These are phyloP conservation scores for Rhineura floridana DNA, from an alignment of 2,113 vertebrate species.

Conservation along the genomic window DNA sequence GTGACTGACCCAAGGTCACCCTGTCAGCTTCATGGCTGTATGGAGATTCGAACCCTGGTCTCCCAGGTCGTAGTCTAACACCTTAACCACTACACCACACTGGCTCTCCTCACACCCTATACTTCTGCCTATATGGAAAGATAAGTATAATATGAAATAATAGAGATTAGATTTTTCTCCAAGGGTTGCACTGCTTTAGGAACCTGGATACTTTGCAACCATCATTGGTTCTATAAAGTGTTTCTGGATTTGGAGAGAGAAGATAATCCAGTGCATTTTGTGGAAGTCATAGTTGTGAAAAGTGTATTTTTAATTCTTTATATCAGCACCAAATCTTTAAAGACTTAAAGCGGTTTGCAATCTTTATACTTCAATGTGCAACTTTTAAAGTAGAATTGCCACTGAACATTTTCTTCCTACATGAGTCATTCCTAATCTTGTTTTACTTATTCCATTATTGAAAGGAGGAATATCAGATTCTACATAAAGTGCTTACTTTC, in stretches of 20 bases:
- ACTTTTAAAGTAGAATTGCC: not conserved
- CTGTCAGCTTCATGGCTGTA: no score
- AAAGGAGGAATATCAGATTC: not conserved
- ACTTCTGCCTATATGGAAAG: not conserved
- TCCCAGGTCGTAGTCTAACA: no score
- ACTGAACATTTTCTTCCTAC: slow-evolving; percentile 28
- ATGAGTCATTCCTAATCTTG: not conserved
- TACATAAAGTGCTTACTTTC: slow-evolving; percentile 9
- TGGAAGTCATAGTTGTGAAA: not conserved
- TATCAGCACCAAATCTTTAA: not conserved
- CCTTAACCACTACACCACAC: no score
- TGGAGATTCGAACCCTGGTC: no score
- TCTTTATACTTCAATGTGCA: not conserved
- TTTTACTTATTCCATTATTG: not conserved
- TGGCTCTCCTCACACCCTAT: no score
- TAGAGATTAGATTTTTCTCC: not conserved
- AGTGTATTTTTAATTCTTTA: not conserved
- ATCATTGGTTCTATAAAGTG: not conserved
- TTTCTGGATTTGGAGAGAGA: not conserved
- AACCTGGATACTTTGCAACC: not conserved
- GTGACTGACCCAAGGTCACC: no score
- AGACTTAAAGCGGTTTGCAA: not conserved
- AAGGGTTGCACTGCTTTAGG: no score
- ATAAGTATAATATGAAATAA: no score
- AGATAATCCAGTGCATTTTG: not conserved